Evolutionary conservation across 1,140 invertebrate genomes (phyloP).

Genomic region (Subanguina moxae): DNA sequence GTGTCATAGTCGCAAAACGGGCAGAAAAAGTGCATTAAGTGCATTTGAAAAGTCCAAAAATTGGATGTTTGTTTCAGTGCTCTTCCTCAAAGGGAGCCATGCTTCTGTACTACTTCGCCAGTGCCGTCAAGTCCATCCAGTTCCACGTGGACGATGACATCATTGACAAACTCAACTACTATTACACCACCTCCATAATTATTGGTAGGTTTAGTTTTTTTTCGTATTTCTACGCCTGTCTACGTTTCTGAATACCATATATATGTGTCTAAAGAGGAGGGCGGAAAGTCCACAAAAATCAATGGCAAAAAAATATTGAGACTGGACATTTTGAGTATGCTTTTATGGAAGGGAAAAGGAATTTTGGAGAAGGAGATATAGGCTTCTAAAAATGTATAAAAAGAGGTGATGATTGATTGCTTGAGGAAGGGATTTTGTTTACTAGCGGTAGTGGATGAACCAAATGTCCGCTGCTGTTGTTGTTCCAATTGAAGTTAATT

Average conservation of each 20-base stretch:
- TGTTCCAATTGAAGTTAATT: too few species aligned
- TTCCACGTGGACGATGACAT: slow-evolving; percentile 60
- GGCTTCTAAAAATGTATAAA: not conserved
- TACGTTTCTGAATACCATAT: too few species aligned
- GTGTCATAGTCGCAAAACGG: too few species aligned
- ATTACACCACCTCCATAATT: slow-evolving; percentile 58
- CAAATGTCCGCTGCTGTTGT: too few species aligned
- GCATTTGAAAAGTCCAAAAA: too few species aligned
- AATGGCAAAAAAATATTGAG: too few species aligned
- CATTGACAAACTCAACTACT: slow-evolving; percentile 59
- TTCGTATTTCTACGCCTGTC: too few species aligned
- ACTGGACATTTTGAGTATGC: not conserved
- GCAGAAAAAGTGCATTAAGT: too few species aligned
- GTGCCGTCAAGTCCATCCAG: slow-evolving; percentile 58
- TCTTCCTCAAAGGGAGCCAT: slow-evolving; percentile 24
- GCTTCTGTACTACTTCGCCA: slow-evolving; percentile 57
- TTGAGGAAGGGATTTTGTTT: not conserved
- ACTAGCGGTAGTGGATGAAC: too few species aligned
- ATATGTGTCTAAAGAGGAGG: too few species aligned
- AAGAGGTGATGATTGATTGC: slow-evolving; percentile 1
- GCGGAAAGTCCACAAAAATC: too few species aligned
- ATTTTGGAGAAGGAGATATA: not conserved
- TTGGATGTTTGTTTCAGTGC: too few species aligned
- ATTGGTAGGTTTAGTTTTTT: slow-evolving; percentile 42
- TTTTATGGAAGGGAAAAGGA: not conserved